Percentiles rank a stretch among this genome's conserved stretches.
Evolutionary conservation across 2,113 vertebrate genomes (phyloP).

Genomic region (Dendrocopos noguchii): DNA sequence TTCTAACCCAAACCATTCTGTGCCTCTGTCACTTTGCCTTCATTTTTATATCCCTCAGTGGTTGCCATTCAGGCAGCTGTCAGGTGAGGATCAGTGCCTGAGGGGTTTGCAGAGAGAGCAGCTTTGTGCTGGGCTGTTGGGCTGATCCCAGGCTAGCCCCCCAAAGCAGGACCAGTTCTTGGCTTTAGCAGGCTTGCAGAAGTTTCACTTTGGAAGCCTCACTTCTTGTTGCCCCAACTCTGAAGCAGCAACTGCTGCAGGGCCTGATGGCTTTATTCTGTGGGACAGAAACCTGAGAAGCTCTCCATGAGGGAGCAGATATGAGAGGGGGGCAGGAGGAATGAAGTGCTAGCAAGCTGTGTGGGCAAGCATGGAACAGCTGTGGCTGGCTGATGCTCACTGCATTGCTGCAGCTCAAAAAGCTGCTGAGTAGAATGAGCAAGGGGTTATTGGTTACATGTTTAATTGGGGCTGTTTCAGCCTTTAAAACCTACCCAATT

Average conservation of each 20-base stretch:
- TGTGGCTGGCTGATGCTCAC: neutral
- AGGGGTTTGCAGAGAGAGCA: neutral
- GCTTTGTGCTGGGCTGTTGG: neutral
- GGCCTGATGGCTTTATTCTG: neutral
- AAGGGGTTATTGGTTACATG: neutral
- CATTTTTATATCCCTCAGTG: neutral
- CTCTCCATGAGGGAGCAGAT: neutral
- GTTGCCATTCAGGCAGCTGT: neutral
- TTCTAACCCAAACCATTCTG: too few relatives aligned
- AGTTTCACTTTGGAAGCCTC: neutral
- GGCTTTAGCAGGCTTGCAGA: fast-evolving
- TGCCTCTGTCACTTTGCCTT: neutral
- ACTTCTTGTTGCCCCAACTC: fast-evolving
- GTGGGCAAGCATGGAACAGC: neutral
- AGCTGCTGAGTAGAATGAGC: neutral
- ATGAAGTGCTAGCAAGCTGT: neutral
- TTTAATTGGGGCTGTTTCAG: neutral
- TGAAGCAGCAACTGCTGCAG: neutral
- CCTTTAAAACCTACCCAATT: neutral
- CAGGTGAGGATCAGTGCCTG: neutral
- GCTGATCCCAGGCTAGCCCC: neutral
- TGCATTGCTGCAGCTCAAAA: neutral
- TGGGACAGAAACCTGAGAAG: neutral
- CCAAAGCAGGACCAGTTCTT: neutral
- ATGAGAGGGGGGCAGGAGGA: neutral